Evolutionary conservation across 2,797 vertebrate genomes (phyloP), one percentile per base, ranked within the genome.

Genomic region (Allobates femoralis): DNA sequence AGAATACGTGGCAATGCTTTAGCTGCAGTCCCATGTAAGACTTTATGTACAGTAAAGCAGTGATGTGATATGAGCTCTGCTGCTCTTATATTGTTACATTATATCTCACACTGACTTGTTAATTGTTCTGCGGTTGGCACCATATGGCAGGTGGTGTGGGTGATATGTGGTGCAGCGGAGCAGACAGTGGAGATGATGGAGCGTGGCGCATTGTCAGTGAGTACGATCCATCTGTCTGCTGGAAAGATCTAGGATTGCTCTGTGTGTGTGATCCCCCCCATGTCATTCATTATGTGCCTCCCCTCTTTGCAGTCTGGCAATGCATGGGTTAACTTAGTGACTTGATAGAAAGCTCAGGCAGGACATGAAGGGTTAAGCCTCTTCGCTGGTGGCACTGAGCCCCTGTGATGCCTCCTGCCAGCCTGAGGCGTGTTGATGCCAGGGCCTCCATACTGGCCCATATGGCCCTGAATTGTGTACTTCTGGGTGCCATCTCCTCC

Each of bases 181-280:
- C 67, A 37, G 6, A 30, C 15, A 67, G 66, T 18, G 66, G 67
- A 71, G 67, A 41, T 23, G 67, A 71, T 71, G 62, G 62, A 66
- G 62, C 62, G 28, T 18, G 30, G 67, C 67, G 67, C 67, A 41
- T 71, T 71, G 67, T 71, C 67, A 41, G 34, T 41, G 34, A 41
- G 67, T 14, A 7, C 18, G 6, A 67, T 41, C 67, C 67, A 71
- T 71, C 67, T 71, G 67, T 71, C 67, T 71, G 66, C 66, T 37
- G 66, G 26, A 66, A 32, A 28, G 62, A 66, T 32, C 62, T 16
- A 19, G 30, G 14, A 66, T 32, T 16, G 66, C 30, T 41, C 34
- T n/a, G 67, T 41, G 28, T 64, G 62, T 23, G 67, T 23, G 21
- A 19, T 34, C 4, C 41, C 18, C n/a, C 34, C 3, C 67, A n/a